These are phyloP conservation scores for Cantharis flavilabris DNA, from an alignment of 2,888 invertebrate species.

Conservation along the genomic window DNA sequence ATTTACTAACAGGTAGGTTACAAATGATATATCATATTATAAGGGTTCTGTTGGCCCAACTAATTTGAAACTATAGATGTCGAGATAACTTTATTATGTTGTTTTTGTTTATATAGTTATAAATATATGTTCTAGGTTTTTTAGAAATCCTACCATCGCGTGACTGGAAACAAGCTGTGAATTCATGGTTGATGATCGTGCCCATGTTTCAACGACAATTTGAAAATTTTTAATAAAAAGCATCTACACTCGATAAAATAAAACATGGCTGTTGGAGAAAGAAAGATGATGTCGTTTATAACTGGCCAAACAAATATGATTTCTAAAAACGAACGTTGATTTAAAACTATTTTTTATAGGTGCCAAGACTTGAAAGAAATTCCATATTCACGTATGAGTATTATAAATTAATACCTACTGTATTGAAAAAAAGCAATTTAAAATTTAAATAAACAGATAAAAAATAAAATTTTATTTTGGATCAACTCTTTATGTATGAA, in stretches of 20 bases:
- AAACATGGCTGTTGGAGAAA: slow-evolving; percentile 8
- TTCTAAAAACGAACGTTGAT: background rate
- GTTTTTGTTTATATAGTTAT: slow-evolving; percentile 34
- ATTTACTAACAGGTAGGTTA: slow-evolving; percentile 25
- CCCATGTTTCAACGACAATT: slow-evolving; percentile 29
- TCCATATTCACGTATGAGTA: background rate
- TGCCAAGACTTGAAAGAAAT: background rate
- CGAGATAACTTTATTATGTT: slow-evolving; percentile 37
- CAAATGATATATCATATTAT: slow-evolving; percentile 38
- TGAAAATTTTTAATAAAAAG: slow-evolving; percentile 1
- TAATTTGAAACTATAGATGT: slow-evolving; percentile 34
- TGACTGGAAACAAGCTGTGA: slow-evolving; percentile 40
- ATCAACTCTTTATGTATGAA: background rate
- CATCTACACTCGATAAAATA: slow-evolving; percentile 18
- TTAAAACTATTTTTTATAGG: background rate
- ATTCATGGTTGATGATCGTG: slow-evolving; percentile 41
- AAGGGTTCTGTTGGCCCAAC: slow-evolving; percentile 33
- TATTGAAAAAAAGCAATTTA: slow-evolving; percentile 40
- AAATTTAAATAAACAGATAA: slow-evolving; percentile 31
- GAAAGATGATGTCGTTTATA: background rate
- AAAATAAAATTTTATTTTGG: slow-evolving; percentile 3
- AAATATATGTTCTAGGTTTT: slow-evolving; percentile 31
- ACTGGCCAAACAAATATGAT: background rate
- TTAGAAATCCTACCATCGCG: slow-evolving; percentile 36
- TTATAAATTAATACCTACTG: background rate